Percentiles rank a stretch among this genome's conserved stretches.
These are phyloP conservation scores for Boulengeromyrus knoepffleri DNA, from an alignment of 2,113 vertebrate species.

Conservation along the genomic window DNA sequence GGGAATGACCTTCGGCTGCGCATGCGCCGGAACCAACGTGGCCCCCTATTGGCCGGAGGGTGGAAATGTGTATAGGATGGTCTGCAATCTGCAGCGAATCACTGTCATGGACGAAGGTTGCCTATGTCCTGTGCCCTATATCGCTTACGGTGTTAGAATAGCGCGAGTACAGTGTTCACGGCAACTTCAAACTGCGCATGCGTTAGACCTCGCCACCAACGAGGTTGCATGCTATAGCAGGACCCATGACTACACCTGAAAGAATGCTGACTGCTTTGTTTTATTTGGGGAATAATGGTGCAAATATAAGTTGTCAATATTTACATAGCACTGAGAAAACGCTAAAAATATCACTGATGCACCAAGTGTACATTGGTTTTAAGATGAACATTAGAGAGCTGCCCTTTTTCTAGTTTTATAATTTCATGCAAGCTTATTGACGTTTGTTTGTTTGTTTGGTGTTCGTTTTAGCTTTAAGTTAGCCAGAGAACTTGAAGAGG, in stretches of 20 bases:
- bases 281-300: background rate
- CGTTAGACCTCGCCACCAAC: background rate
- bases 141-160: background rate
- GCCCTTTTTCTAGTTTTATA: background rate
- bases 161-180: background rate
- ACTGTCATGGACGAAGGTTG: background rate
- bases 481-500: background rate
- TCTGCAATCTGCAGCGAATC: background rate
- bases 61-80: background rate
- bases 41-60: background rate
- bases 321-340: background rate
- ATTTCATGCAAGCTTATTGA: background rate
- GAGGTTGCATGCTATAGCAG: background rate
- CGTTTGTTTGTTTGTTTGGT: background rate
- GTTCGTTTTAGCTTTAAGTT: background rate
- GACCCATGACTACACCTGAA: background rate
- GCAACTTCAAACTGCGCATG: background rate
- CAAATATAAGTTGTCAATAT: background rate
- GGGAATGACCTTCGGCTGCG: constrained; percentile 14
- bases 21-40: background rate
- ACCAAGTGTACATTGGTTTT: background rate
- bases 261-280: background rate
- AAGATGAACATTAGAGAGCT: background rate
- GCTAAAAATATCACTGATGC: background rate
- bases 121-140: background rate